phyloP scores from a whole-genome alignment of 2,797 vertebrate species.

The Falco concolor region DNA sequence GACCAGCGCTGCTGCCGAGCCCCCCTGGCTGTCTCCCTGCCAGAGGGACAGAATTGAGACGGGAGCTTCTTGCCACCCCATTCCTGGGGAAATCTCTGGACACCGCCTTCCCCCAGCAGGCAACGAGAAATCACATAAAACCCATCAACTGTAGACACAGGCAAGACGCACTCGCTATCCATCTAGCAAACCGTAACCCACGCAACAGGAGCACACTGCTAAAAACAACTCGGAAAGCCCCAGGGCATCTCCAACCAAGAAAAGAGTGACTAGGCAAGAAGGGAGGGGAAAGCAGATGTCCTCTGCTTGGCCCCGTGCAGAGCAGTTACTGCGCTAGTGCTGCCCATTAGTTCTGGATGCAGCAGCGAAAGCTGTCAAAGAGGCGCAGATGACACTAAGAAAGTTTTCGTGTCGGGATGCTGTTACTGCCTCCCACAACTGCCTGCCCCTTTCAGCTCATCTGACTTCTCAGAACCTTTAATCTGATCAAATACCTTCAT shows the following conservation, averaged over 20 bases:
- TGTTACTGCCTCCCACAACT: not conserved
- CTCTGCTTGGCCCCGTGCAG: not conserved
- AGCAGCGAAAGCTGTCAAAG: not conserved
- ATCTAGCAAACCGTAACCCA: not conserved
- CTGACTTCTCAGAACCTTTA: not conserved
- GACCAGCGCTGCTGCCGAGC: not conserved
- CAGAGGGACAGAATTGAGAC: not conserved
- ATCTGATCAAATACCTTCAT: not conserved
- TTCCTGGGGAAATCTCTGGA: not conserved
- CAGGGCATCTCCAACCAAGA: not conserved
- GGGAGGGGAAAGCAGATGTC: not conserved
- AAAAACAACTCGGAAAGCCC: constrained; percentile 22
- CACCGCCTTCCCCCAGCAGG: too few relatives aligned
- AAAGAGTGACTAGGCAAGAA: not conserved
- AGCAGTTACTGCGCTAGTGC: not conserved
- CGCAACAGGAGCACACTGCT: not conserved
- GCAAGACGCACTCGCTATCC: not conserved
- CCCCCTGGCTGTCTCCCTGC: not conserved
- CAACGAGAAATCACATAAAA: not conserved
- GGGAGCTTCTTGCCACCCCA: not conserved
- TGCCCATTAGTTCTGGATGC: not conserved
- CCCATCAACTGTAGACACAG: rapidly evolving
- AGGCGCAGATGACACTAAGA: not conserved
- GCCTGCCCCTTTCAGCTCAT: not conserved
- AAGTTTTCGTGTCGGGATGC: not conserved